These are phyloP conservation scores for Pseudococcus viburni DNA, from an alignment of 2,888 invertebrate genomes.

Conservation along the genomic window DNA sequence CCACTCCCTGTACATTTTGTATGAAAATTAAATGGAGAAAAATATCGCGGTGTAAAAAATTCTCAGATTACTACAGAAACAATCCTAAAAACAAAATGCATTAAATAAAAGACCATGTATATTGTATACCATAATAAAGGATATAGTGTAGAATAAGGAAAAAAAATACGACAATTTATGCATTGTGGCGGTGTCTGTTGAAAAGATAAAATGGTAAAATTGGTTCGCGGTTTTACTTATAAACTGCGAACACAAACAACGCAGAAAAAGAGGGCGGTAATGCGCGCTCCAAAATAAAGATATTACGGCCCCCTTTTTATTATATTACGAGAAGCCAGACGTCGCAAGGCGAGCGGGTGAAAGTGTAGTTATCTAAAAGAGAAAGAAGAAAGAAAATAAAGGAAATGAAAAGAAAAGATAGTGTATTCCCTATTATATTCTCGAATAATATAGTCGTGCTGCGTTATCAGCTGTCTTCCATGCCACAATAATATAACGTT, in stretches of 20 bases:
- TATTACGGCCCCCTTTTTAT: conserved; percentile 63
- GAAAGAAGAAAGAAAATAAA: conserved; percentile 66
- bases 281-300: conserved; percentile 64
- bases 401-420: conserved; percentile 66
- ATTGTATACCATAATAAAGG: conserved; percentile 37
- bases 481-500: conserved; percentile 65
- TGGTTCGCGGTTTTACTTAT: conserved; percentile 64
- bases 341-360: conserved; percentile 52
- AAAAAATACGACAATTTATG: conserved; percentile 62
- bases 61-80: background rate
- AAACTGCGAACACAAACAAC: conserved; percentile 64
- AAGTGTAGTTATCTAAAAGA: conserved; percentile 64
- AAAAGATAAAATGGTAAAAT: conserved; percentile 64
- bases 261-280: conserved; percentile 61
- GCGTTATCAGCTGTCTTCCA: conserved; percentile 65
- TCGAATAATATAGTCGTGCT: conserved; percentile 65
- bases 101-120: conserved; percentile 45
- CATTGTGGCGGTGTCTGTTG: conserved; percentile 62
- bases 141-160: conserved; percentile 56
- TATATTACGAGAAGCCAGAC: conserved; percentile 59
- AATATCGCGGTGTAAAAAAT: too few relatives aligned
- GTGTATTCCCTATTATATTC: conserved; percentile 65
- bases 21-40: too few relatives aligned
- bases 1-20: too few relatives aligned
- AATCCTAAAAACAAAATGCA: conserved; percentile 36